These are phyloP conservation scores for Ardeotis arabs DNA, from an alignment of 2,113 vertebrate species.

Conservation along the genomic window DNA sequence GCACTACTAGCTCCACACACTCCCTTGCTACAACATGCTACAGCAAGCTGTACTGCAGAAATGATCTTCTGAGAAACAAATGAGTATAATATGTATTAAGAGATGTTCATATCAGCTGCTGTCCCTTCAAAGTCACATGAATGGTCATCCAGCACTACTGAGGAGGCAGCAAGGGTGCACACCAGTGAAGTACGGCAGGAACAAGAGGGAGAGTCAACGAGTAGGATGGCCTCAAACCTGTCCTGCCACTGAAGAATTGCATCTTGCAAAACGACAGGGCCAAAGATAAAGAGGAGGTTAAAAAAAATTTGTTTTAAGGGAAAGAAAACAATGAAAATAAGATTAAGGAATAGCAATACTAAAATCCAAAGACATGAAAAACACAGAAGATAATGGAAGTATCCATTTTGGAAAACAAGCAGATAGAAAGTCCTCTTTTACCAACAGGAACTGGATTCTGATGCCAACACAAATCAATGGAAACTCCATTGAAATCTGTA, in stretches of 20 bases:
- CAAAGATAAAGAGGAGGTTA: neutral
- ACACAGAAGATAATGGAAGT: neutral
- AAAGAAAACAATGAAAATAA: neutral
- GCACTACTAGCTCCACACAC: neutral
- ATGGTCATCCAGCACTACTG: too few species aligned
- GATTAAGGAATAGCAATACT: neutral
- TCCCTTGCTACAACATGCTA: fast-evolving
- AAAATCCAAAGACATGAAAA: neutral
- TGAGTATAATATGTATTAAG: neutral
- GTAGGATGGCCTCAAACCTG: fast-evolving
- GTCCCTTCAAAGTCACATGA: neutral
- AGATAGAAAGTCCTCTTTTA: neutral
- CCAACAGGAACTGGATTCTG: neutral
- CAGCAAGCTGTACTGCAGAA: neutral
- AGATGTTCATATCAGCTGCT: neutral
- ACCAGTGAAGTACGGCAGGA: fast-evolving
- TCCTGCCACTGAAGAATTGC: neutral
- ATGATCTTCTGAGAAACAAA: neutral
- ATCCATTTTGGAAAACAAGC: neutral
- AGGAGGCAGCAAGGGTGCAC: neutral
- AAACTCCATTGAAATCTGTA: neutral
- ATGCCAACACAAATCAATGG: neutral
- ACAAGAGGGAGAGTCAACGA: neutral
- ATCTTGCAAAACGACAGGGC: neutral
- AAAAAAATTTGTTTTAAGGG: neutral